Conservation (phyloP, 1,140 invertebrate species). For the Adoxophyes honmai region DNA sequence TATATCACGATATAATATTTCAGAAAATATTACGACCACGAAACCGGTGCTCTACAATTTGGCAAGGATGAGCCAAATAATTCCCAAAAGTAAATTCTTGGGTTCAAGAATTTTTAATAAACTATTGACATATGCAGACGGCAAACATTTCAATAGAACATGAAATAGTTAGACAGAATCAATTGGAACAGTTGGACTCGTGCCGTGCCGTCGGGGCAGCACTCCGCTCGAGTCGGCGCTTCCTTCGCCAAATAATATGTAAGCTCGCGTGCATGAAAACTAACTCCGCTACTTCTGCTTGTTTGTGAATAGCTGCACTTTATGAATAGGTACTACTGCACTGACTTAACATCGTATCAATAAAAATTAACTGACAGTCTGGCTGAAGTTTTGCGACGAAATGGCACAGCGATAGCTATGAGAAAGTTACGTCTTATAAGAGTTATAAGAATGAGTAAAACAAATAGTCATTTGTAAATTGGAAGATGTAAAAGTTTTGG, state of each 20-base stretch:
- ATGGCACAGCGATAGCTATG: no score
- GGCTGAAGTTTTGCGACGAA: no score
- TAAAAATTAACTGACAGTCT: not conserved
- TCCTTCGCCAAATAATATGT: not conserved
- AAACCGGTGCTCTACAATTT: no score
- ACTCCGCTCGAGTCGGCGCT: not conserved
- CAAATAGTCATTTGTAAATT: no score
- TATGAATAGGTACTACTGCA: slow-evolving; percentile 2
- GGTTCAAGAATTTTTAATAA: no score
- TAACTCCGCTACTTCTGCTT: not conserved
- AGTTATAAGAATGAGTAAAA: no score
- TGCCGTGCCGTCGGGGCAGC: not conserved
- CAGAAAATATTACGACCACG: no score
- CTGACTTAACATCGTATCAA: not conserved
- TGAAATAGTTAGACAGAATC: not conserved
- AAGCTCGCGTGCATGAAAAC: slow-evolving; percentile 6
- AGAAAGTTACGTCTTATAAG: no score
- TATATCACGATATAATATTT: no score
- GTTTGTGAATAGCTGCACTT: not conserved
- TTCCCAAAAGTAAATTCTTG: no score
- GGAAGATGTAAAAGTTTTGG: no score
- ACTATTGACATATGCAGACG: not conserved
- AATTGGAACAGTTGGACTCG: not conserved
- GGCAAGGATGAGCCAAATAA: no score
- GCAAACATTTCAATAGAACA: slow-evolving; percentile 4